Conservation (phyloP, 2,797 vertebrate species). For the Percopsis omiscomaycus region DNA sequence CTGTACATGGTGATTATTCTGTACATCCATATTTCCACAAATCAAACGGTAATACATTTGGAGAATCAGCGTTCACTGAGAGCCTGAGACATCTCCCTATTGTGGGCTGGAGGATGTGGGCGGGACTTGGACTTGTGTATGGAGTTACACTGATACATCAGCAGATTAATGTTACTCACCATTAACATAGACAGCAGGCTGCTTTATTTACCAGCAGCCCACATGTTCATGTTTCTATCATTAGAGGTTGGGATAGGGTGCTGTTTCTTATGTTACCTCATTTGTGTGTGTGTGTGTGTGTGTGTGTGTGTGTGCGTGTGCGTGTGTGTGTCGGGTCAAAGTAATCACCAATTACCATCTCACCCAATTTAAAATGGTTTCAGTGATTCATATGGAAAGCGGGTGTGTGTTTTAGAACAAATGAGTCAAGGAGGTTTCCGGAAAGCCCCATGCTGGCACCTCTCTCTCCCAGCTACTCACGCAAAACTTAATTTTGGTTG, state of each 20-base stretch:
- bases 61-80: constrained; percentile 11
- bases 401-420: constrained; percentile 36
- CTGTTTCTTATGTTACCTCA: constrained; percentile 15
- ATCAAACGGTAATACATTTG: constrained; percentile 18
- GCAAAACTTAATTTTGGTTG: constrained; percentile 30
- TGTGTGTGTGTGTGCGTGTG: constrained; percentile 39
- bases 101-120: constrained; percentile 10
- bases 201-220: constrained; percentile 35
- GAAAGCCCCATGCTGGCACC: constrained; percentile 6
- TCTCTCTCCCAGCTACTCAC: constrained; percentile 25
- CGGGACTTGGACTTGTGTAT: constrained; percentile 21
- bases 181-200: constrained; percentile 37
- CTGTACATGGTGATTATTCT: constrained; percentile 2
- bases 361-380: constrained; percentile 3
- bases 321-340: constrained; percentile 27
- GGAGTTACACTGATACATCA: constrained; percentile 42
- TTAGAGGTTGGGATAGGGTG: not conserved
- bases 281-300: constrained; percentile 17
- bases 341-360: constrained; percentile 24
- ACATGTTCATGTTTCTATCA: constrained; percentile 5
- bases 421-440: constrained; percentile 40
- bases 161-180: constrained; percentile 53
- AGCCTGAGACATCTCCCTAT: constrained; percentile 21
- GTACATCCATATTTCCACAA: constrained; percentile 4
- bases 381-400: constrained; percentile 24